Percentiles rank a stretch among this genome's conserved stretches.
Evolutionary conservation across 2,888 invertebrate species (phyloP).

Genomic region (Noctua janthe): DNA sequence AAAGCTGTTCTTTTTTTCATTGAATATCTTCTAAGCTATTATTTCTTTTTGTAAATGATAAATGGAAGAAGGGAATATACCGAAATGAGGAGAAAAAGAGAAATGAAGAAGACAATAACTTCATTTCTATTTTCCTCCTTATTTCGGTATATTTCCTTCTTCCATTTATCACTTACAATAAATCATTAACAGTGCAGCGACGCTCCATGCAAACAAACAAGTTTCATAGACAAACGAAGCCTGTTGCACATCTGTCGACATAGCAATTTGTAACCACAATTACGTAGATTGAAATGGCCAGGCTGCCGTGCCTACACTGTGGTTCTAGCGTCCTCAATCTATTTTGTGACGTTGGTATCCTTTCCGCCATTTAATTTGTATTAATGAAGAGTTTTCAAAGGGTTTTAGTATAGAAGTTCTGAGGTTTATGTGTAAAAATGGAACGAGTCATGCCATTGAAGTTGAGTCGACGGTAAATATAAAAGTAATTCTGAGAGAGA

Average conservation of each 20-base stretch:
- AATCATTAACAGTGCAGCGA: conserved; percentile 2
- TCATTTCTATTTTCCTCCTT: background rate
- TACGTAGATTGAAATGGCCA: conserved; percentile 44
- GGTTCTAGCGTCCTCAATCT: conserved; percentile 5
- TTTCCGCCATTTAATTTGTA: conserved; percentile 2
- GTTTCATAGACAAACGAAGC: conserved; percentile 17
- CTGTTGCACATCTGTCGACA: conserved; percentile 53
- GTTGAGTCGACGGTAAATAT: no score
- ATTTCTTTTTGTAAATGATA: background rate
- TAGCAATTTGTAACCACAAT: conserved; percentile 47
- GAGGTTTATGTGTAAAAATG: background rate
- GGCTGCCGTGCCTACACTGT: conserved; percentile 6
- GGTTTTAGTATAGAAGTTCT: background rate
- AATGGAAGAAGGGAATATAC: background rate
- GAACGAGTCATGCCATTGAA: background rate
- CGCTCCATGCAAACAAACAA: background rate
- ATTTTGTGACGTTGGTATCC: background rate
- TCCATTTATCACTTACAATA: background rate
- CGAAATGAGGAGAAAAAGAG: background rate
- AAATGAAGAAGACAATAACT: background rate
- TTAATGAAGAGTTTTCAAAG: background rate
- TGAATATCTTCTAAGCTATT: background rate
- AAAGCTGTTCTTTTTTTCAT: background rate
- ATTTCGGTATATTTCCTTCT: background rate
- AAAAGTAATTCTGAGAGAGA: background rate